phyloP scores from a whole-genome alignment of 2,113 vertebrate species.

The Nothoprocta pentlandii region DNA sequence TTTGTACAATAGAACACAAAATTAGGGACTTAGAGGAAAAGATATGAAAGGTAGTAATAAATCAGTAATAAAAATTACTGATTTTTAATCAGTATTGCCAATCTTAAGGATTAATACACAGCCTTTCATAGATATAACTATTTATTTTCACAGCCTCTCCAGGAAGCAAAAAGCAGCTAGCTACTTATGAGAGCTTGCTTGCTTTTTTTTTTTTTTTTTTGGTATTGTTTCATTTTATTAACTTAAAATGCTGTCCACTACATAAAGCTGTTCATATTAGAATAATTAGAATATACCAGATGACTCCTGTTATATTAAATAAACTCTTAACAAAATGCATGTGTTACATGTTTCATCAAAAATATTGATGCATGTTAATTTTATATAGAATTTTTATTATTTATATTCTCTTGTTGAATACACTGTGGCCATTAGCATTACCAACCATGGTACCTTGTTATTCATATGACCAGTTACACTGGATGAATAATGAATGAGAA shows the following conservation, averaged over 20 bases:
- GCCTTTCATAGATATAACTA: neutral
- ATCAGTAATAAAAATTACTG: neutral
- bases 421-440: neutral
- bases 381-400: neutral
- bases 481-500: constrained; percentile 46
- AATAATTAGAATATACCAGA: neutral
- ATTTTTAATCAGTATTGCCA: neutral
- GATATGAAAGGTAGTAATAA: neutral
- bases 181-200: neutral
- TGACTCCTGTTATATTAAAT: neutral
- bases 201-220: neutral
- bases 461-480: constrained; percentile 6
- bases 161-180: neutral
- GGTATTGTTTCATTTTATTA: neutral
- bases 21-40: neutral
- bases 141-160: neutral
- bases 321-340: neutral
- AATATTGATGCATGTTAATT: neutral
- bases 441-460: neutral
- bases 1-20: neutral
- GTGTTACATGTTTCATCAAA: neutral
- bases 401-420: neutral
- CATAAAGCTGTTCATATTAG: neutral
- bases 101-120: neutral
- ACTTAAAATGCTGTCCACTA: neutral